Percentiles rank a stretch among this genome's conserved stretches.
phyloP scores from a whole-genome alignment of 2,113 vertebrate species.

The Siniperca knerii region DNA sequence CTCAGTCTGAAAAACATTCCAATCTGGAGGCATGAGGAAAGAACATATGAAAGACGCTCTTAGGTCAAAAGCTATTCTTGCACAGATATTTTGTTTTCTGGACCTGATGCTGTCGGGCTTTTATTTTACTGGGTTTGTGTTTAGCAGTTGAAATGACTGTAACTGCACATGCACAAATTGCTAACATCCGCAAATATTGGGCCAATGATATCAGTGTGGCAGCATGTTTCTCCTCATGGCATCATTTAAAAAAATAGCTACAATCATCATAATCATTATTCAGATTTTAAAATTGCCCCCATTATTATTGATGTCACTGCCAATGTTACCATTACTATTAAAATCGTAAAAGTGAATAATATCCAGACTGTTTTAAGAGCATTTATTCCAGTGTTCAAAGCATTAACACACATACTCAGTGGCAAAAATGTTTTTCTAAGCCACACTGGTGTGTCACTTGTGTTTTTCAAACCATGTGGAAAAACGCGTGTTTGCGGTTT shows the following conservation, averaged over 20 bases:
- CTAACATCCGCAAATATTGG: slow-evolving; percentile 47
- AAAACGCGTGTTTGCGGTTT: slow-evolving; percentile 75
- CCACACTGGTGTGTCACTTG: slow-evolving; percentile 67
- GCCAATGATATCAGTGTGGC: slow-evolving; percentile 43
- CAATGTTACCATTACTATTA: slow-evolving; percentile 26
- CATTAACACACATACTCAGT: slow-evolving; percentile 61
- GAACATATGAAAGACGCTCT: slow-evolving; percentile 57
- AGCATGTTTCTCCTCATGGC: slow-evolving; percentile 16
- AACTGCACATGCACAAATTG: slow-evolving; percentile 61
- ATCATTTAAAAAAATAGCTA: slow-evolving; percentile 20
- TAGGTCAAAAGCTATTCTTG: slow-evolving; percentile 74
- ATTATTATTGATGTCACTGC: slow-evolving; percentile 22
- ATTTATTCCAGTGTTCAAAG: slow-evolving; percentile 62
- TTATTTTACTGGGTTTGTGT: slow-evolving; percentile 66
- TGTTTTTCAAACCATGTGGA: slow-evolving; percentile 73
- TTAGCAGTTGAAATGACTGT: slow-evolving; percentile 63
- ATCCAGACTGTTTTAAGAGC: slow-evolving; percentile 37
- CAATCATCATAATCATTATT: slow-evolving; percentile 36
- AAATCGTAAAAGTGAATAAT: slow-evolving; percentile 46
- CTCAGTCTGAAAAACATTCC: slow-evolving; percentile 65
- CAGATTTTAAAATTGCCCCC: background rate
- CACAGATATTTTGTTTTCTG: slow-evolving; percentile 71
- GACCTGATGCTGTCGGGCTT: slow-evolving; percentile 67
- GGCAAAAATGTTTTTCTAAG: slow-evolving; percentile 55
- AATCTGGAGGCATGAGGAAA: slow-evolving; percentile 51